Percentiles rank a stretch among this genome's conserved stretches.
Evolutionary conservation across 2,797 vertebrate species (phyloP).

Genomic region (Leptodon cayanensis): DNA sequence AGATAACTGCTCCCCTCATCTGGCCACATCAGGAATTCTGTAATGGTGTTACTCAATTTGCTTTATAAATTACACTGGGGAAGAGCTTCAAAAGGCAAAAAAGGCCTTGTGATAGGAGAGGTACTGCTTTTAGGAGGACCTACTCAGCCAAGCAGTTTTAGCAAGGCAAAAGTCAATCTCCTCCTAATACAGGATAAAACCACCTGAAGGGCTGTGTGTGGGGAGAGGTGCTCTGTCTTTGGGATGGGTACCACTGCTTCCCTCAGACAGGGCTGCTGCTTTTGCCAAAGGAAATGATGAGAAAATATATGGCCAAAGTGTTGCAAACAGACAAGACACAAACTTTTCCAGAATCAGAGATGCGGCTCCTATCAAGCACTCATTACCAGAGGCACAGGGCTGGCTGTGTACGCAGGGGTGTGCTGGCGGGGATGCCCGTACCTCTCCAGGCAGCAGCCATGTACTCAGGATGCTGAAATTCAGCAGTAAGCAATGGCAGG

Average conservation of each 20-base stretch:
- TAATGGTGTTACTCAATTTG: background rate
- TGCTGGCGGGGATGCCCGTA: background rate
- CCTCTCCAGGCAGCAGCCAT: background rate
- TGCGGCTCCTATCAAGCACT: background rate
- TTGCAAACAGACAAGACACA: background rate
- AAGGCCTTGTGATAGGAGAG: background rate
- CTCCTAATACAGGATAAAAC: background rate
- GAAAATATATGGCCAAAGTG: background rate
- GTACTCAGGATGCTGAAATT: background rate
- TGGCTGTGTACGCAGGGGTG: background rate
- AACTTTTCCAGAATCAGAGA: background rate
- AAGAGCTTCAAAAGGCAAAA: background rate
- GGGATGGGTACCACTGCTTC: background rate
- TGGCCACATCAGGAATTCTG: background rate
- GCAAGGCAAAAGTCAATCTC: background rate
- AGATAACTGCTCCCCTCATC: constrained; percentile 3
- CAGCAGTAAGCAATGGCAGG: background rate
- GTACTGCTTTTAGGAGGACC: background rate
- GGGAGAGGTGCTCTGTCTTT: background rate
- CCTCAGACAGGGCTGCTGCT: background rate
- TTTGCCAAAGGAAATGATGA: background rate
- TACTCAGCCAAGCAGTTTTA: background rate
- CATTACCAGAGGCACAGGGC: background rate
- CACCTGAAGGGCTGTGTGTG: background rate
- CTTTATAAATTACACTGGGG: background rate